Percentiles rank a stretch among this genome's conserved stretches.
These are phyloP conservation scores for Unio delphinus DNA, from an alignment of 2,888 invertebrate species.

Conservation along the genomic window DNA sequence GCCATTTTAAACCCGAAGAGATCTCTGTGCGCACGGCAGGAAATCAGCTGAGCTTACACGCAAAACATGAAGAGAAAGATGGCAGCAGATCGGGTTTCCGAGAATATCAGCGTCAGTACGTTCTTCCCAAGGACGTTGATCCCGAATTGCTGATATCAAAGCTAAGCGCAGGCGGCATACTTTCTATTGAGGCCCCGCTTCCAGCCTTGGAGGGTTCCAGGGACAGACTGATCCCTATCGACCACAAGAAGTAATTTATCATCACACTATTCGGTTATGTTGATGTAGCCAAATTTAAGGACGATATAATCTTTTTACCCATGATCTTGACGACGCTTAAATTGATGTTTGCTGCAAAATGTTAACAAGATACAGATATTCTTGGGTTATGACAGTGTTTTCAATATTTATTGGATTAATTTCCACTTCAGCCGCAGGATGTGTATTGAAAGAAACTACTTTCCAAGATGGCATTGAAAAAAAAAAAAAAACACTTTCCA, in stretches of 20 bases:
- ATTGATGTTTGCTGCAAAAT: too few species aligned
- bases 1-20: slow-evolving; percentile 95
- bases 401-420: too few species aligned
- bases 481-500: too few species aligned
- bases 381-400: too few species aligned
- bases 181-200: slow-evolving; percentile 96
- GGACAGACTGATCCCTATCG: slow-evolving; percentile 87
- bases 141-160: slow-evolving; percentile 97
- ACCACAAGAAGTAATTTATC: slow-evolving; percentile 28
- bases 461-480: too few species aligned
- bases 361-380: too few species aligned
- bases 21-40: slow-evolving; percentile 98
- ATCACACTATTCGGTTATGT: not conserved
- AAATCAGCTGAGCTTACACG: slow-evolving; percentile 93
- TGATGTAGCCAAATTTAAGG: too few species aligned
- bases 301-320: too few species aligned
- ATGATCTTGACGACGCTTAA: too few species aligned
- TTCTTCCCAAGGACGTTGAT: slow-evolving; percentile 96
- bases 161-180: slow-evolving; percentile 94
- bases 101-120: slow-evolving; percentile 98
- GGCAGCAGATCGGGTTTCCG: slow-evolving; percentile 97
- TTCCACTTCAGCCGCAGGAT: too few species aligned
- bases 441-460: too few species aligned
- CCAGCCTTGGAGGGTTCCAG: slow-evolving; percentile 82
- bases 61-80: slow-evolving; percentile 98